Percentiles rank a stretch among this genome's conserved stretches.
Conservation (phyloP, 2,113 vertebrate species). For the Todiramphus saurophagus region DNA sequence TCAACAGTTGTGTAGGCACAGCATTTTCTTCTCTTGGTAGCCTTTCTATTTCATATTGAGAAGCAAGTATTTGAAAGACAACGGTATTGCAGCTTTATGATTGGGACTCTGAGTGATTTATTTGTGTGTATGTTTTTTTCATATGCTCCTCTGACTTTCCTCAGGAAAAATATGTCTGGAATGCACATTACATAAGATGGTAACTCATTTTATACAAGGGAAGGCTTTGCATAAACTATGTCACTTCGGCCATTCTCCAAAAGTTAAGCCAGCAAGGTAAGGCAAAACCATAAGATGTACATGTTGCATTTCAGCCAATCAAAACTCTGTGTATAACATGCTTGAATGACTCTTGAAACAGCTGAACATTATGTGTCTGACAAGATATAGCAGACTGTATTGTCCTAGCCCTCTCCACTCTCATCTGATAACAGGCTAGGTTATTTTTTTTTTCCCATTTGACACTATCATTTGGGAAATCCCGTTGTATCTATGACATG, state of each 20-base stretch:
- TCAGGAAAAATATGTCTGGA: neutral
- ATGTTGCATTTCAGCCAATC: neutral
- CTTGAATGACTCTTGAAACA: neutral
- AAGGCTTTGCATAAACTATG: neutral
- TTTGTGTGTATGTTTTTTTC: neutral
- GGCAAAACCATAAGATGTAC: neutral
- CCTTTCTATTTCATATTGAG: neutral
- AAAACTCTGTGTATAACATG: neutral
- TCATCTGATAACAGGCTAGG: neutral
- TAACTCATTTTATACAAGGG: neutral
- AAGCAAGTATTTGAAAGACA: neutral
- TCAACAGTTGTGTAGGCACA: neutral
- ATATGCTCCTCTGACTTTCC: neutral
- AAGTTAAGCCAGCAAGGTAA: neutral
- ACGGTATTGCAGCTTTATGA: neutral
- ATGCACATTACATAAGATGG: neutral
- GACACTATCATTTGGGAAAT: conserved; percentile 11
- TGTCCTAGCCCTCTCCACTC: neutral
- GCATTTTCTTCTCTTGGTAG: neutral
- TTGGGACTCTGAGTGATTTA: neutral
- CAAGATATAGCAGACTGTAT: neutral
- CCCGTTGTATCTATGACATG: neutral
- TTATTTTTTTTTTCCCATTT: neutral
- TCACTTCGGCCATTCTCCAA: neutral
- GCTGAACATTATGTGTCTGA: neutral